Base-by-base conservation (phyloP, 1,140 invertebrate genomes). In the Ladona fulva region DNA sequence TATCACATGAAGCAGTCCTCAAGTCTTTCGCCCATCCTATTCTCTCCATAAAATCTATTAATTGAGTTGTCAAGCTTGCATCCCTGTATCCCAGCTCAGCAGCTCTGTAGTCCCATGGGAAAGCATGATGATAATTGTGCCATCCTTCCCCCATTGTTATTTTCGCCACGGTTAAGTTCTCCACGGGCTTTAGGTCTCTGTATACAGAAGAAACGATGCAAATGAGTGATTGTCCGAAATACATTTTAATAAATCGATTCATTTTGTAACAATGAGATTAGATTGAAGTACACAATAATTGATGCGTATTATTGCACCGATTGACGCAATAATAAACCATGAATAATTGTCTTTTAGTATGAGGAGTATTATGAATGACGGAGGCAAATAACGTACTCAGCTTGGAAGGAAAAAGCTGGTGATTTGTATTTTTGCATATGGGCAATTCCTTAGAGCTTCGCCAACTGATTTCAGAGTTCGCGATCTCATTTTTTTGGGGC, bases 121-220 rank as follows among this genome's bases (percentile, higher is more conserved):
- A 97, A 0, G 91, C 91, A 84, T 97, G 95, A 81, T 97, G 96
- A 83, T 96, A 97, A 85, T 96, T 97, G 83, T 97, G 94, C 90
- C 93, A 95, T 6, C 90, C 91, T 82, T 89, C 88, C 1, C 88
- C 88, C 24, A 86, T 81, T 0, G 87, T 84, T 0, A 82, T 11
- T 1, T 87, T 25, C 3, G 84, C 84, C 0, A 89, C 84, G 5
- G 79, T 78, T 0, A 81, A 19, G 78, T 86, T 89, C 76, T 89
- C 81, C 82, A 90, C 86, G 86, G 92, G 80, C 86, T 91, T 80
- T 86, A 89, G 83, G 83, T 80, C 77, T 6, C 87, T 88, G 78
- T 1, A n/a, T n/a, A n/a, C n/a, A n/a, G 78, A 80, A 74, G 52
- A 78, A 16, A 79, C 73, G 78, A 75, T 42, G 42, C 77, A 76